A percentile compares a stretch with the other conserved stretches of the same genome.
phyloP scores from a whole-genome alignment of 2,888 invertebrate species.

The Ptychoptera albimana region DNA sequence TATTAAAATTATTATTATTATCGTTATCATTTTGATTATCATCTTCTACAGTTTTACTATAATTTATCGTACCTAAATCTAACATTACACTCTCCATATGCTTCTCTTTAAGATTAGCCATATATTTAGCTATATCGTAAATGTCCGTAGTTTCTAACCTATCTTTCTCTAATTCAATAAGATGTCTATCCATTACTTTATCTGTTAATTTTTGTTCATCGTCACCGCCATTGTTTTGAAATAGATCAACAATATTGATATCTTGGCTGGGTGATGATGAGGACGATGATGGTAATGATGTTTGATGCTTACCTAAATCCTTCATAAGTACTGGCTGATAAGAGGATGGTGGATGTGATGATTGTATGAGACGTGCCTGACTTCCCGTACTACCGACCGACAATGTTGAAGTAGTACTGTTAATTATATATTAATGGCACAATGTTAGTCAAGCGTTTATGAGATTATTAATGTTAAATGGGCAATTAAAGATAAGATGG shows the following conservation, averaged over 20 bases:
- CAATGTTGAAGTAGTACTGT: slow-evolving; percentile 82
- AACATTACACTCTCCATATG: slow-evolving; percentile 20
- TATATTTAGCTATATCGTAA: slow-evolving; percentile 29
- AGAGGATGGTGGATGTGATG: slow-evolving; percentile 83
- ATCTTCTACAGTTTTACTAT: neutral
- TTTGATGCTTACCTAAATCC: slow-evolving; percentile 64
- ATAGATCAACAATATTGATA: slow-evolving; percentile 28
- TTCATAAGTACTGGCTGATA: slow-evolving; percentile 79
- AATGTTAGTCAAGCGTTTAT: neutral
- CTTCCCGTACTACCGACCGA: slow-evolving; percentile 88
- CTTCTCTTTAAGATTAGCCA: slow-evolving; percentile 30
- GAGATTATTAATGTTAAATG: no score
- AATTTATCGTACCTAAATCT: neutral
- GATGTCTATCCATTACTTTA: slow-evolving; percentile 28
- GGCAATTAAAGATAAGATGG: no score
- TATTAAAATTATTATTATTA: slow-evolving; percentile 3
- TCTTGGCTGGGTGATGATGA: slow-evolving; percentile 26
- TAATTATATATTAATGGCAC: slow-evolving; percentile 14
- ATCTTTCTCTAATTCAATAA: slow-evolving; percentile 29
- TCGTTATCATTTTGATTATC: neutral
- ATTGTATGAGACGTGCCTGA: slow-evolving; percentile 83
- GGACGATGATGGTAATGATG: slow-evolving; percentile 15
- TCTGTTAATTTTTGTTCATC: slow-evolving; percentile 22
- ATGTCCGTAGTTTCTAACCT: slow-evolving; percentile 21
- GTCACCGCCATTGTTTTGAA: slow-evolving; percentile 21